Percentiles rank a stretch among this genome's conserved stretches.
Conservation (phyloP, 2,113 vertebrate genomes). For the Circaetus gallicus region DNA sequence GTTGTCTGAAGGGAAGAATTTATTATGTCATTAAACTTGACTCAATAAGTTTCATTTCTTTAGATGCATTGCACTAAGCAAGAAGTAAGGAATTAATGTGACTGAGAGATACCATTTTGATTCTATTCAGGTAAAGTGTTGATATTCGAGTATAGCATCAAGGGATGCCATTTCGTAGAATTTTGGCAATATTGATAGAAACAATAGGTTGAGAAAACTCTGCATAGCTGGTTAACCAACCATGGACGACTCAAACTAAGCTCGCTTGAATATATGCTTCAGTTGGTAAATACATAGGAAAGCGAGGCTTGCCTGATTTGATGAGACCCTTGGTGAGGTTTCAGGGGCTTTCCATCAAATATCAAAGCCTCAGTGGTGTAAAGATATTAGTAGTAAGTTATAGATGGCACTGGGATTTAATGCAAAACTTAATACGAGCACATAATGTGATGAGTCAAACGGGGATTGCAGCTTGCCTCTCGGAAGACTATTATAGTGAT, state of each 20-base stretch:
- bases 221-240: conserved; percentile 52
- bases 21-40: conserved; percentile 80
- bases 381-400: conserved; percentile 65
- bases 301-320: conserved; percentile 61
- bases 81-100: conserved; percentile 58
- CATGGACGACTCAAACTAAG: conserved; percentile 6
- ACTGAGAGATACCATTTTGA: conserved; percentile 20
- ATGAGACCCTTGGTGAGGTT: conserved; percentile 68
- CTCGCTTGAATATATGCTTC: conserved; percentile 62
- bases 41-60: conserved; percentile 78
- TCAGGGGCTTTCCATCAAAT: conserved; percentile 55
- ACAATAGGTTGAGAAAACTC: conserved; percentile 49
- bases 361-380: conserved; percentile 53
- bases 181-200: conserved; percentile 31
- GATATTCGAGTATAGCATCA: neutral
- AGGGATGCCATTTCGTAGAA: conserved; percentile 5
- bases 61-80: conserved; percentile 37
- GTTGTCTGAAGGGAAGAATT: conserved; percentile 77
- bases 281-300: conserved; percentile 65
- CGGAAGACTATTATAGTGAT: neutral
- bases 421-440: conserved; percentile 43
- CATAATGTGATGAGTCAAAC: conserved; percentile 51
- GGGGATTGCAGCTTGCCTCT: conserved; percentile 33
- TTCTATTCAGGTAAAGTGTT: conserved; percentile 56
- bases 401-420: conserved; percentile 55